Evolutionary conservation across 2,888 invertebrate species (phyloP).

Genomic region (Sphecodes monilicornis): DNA sequence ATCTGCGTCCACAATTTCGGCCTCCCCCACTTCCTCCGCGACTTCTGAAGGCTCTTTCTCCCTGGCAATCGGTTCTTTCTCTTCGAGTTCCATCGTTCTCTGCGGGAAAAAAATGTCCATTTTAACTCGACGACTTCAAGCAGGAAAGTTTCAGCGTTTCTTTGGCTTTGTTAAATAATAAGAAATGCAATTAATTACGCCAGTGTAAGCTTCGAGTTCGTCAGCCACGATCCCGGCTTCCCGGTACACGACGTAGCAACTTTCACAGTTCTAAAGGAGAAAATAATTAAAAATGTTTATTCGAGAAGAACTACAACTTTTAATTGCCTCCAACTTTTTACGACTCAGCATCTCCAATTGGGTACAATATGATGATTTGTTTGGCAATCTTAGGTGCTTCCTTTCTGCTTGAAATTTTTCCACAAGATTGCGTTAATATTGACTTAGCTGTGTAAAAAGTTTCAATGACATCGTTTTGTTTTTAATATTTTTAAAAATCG

Average conservation of each 20-base stretch:
- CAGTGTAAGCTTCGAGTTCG: constrained; percentile 54
- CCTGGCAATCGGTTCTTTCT: background rate
- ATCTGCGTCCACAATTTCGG: background rate
- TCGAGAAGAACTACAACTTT: background rate
- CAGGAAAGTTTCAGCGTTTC: background rate
- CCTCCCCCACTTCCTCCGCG: background rate
- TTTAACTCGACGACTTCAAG: background rate
- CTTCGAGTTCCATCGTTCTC: background rate
- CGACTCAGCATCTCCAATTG: no score
- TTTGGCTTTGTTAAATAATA: background rate
- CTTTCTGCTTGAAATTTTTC: no score
- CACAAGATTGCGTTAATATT: no score
- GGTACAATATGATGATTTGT: no score
- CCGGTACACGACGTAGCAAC: constrained; percentile 49
- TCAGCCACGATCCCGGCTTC: constrained; percentile 55
- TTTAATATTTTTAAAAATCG: no score
- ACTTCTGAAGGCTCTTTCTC: background rate
- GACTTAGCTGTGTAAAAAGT: no score
- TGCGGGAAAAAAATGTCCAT: background rate
- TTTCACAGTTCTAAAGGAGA: constrained; percentile 60
- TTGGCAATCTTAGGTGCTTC: no score
- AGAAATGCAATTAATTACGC: constrained; percentile 47
- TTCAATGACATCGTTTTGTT: no score
- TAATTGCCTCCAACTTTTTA: background rate
- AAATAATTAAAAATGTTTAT: background rate